Conservation (phyloP, 2,797 vertebrate genomes). For the Salarias fasciatus region DNA sequence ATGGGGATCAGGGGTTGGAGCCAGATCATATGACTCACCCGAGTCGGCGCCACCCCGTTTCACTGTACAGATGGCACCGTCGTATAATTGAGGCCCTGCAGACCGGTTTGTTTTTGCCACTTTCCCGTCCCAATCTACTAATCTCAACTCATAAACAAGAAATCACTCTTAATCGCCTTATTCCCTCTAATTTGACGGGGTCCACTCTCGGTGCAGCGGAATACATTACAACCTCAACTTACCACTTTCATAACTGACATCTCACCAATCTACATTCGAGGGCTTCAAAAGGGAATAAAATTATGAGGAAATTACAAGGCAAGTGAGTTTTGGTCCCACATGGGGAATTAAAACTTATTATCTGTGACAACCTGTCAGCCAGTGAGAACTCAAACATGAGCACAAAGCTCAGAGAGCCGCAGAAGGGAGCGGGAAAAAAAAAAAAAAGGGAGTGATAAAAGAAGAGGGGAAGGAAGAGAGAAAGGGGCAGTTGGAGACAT, state of each 20-base stretch:
- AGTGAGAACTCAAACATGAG: conserved; percentile 79
- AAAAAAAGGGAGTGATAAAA: conserved; percentile 62
- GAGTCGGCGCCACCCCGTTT: conserved; percentile 30
- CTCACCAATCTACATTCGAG: conserved; percentile 78
- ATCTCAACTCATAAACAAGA: conserved; percentile 11
- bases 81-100: conserved; percentile 2
- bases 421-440: conserved; percentile 57
- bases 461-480: conserved; percentile 62
- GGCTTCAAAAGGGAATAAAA: conserved; percentile 82
- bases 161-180: conserved; percentile 15
- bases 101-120: neutral
- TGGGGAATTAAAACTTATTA: conserved; percentile 87
- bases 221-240: conserved; percentile 65
- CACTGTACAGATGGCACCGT: conserved; percentile 28
- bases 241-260: conserved; percentile 73
- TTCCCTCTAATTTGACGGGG: conserved; percentile 60
- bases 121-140: neutral
- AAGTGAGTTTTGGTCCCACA: conserved; percentile 80
- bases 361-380: conserved; percentile 87
- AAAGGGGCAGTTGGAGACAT: conserved; percentile 71
- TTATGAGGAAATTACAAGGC: conserved; percentile 85
- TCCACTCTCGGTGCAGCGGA: conserved; percentile 48
- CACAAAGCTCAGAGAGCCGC: conserved; percentile 73
- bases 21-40: conserved; percentile 61
- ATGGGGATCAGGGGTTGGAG: conserved; percentile 72